Evolutionary conservation across 2,113 vertebrate species (phyloP).

Genomic region (Centropristis striata): DNA sequence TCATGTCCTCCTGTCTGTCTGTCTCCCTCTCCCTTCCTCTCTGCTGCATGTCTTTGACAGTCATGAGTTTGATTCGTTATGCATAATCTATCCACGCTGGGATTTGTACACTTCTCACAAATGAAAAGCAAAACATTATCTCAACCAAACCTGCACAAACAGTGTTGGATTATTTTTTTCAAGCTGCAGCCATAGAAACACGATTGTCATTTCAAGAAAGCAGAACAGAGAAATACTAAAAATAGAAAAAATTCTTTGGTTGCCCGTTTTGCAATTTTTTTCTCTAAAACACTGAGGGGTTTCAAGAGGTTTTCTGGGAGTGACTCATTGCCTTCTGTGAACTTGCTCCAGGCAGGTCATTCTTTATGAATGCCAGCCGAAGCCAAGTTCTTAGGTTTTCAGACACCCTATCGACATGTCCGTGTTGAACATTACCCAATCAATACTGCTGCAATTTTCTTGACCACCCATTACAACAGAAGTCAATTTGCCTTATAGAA

Average conservation of each 20-base stretch:
- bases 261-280: constrained; percentile 21
- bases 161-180: constrained; percentile 24
- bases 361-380: constrained; percentile 74
- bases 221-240: constrained; percentile 39
- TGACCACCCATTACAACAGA: constrained; percentile 73
- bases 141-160: constrained; percentile 30
- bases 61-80: constrained; percentile 54
- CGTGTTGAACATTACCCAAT: constrained; percentile 78
- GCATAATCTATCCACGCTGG: constrained; percentile 44
- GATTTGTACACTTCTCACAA: constrained; percentile 48
- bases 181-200: constrained; percentile 11
- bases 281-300: constrained; percentile 32
- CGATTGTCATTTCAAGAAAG: constrained; percentile 18
- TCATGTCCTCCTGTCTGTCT: constrained; percentile 10
- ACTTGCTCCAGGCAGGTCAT: constrained; percentile 73
- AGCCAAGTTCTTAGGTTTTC: constrained; percentile 71
- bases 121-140: constrained; percentile 39
- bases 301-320: constrained; percentile 68
- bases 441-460: constrained; percentile 80
- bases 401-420: constrained; percentile 78
- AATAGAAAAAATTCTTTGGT: constrained; percentile 34
- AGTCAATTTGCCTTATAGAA: constrained; percentile 77
- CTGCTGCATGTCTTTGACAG: constrained; percentile 36
- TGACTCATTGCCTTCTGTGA: constrained; percentile 73
- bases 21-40: constrained; percentile 1